A percentile compares a stretch with the other conserved stretches of the same genome.
phyloP scores from a whole-genome alignment of 2,113 vertebrate genomes.

The Origma solitaria region DNA sequence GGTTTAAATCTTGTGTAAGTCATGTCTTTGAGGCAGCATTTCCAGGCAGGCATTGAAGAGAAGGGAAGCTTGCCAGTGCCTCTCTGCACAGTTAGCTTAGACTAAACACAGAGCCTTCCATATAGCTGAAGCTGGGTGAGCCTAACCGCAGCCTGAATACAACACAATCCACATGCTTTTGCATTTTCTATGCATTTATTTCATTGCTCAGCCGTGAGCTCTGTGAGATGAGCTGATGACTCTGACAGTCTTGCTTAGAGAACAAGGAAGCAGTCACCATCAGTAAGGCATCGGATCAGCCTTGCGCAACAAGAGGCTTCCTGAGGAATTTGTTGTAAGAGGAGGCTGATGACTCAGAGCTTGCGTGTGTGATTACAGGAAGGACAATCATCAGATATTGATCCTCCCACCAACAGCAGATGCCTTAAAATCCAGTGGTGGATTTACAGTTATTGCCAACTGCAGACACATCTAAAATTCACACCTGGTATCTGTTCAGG shows the following conservation, averaged over 20 bases:
- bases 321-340: background rate
- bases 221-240: background rate
- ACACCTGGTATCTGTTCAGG: background rate
- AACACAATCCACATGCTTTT: background rate
- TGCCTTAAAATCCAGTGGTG: slow-evolving; percentile 15
- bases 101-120: background rate
- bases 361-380: background rate
- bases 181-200: background rate
- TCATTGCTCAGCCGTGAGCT: background rate
- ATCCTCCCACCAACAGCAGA: background rate
- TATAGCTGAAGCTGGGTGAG: background rate
- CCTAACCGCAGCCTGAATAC: background rate
- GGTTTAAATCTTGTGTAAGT: background rate
- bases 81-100: background rate
- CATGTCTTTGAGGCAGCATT: background rate
- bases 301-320: background rate
- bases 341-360: background rate
- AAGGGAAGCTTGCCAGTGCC: background rate
- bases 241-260: background rate
- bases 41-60: background rate
- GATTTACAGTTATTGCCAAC: background rate
- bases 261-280: background rate
- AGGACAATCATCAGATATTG: background rate
- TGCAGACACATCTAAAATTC: background rate
- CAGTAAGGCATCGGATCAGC: background rate